Evolutionary conservation across 1,140 invertebrate species (phyloP).

Genomic region (Platorchestia sp.): DNA sequence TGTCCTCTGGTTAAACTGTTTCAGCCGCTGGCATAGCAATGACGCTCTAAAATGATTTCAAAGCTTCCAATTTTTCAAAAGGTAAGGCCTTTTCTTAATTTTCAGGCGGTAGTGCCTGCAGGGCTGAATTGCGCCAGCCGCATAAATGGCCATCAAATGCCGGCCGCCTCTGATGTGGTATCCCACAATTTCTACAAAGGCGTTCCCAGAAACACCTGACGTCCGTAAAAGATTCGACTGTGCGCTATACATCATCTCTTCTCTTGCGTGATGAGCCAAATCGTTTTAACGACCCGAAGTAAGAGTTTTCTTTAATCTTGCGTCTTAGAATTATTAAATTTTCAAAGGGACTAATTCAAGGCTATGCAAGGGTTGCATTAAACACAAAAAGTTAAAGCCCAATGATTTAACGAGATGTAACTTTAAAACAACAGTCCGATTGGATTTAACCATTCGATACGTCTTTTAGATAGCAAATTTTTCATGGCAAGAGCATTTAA

Average conservation of each 20-base stretch:
- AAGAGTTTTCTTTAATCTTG: background rate
- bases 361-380: background rate
- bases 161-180: background rate
- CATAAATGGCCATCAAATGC: background rate
- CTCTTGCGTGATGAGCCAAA: background rate
- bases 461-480: background rate
- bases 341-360: background rate
- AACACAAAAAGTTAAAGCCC: background rate
- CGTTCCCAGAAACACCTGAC: slow-evolving; percentile 1
- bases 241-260: background rate
- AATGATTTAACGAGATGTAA: background rate
- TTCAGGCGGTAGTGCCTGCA: background rate
- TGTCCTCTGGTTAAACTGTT: background rate
- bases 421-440: background rate
- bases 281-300: background rate
- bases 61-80: background rate
- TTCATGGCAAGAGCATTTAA: background rate
- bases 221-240: slow-evolving; percentile 24
- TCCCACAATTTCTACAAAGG: background rate
- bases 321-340: background rate
- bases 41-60: background rate
- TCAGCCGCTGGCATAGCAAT: background rate
- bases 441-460: background rate
- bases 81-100: background rate
- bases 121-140: background rate